These are phyloP conservation scores for Nomada ferruginata DNA, from an alignment of 2,888 invertebrate species.

Conservation along the genomic window DNA sequence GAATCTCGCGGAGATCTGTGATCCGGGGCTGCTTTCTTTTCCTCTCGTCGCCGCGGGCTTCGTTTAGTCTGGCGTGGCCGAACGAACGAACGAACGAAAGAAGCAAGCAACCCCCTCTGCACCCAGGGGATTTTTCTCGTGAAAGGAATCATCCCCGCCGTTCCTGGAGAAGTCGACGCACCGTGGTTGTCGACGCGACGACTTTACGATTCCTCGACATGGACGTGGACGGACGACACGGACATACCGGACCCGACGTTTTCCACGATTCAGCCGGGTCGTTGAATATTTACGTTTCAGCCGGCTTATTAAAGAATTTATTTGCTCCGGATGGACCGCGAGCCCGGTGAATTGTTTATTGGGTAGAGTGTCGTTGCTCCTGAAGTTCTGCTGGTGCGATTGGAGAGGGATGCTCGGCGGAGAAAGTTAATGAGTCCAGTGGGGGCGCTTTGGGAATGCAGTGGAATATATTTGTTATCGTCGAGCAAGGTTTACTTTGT, in stretches of 20 bases:
- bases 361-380: neutral
- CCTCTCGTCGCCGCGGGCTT: constrained; percentile 43
- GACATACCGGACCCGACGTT: neutral
- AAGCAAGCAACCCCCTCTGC: neutral
- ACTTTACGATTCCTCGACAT: constrained; percentile 14
- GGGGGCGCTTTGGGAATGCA: no score
- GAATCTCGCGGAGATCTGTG: constrained; percentile 37
- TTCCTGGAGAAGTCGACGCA: constrained; percentile 17
- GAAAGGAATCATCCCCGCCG: constrained; percentile 19
- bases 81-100: constrained; percentile 14
- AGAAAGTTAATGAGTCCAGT: neutral
- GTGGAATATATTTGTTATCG: no score
- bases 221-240: neutral
- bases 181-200: neutral
- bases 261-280: neutral
- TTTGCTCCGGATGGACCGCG: neutral
- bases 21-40: constrained; percentile 50
- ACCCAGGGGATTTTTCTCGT: constrained; percentile 13
- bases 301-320: constrained; percentile 33
- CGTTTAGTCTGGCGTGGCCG: constrained; percentile 53
- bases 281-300: constrained; percentile 16
- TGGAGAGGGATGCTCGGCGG: neutral
- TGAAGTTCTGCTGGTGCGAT: neutral
- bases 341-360: constrained; percentile 6
- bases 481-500: no score